Conservation (phyloP, 2,797 vertebrate species). For the Loris lydekkerianus region DNA sequence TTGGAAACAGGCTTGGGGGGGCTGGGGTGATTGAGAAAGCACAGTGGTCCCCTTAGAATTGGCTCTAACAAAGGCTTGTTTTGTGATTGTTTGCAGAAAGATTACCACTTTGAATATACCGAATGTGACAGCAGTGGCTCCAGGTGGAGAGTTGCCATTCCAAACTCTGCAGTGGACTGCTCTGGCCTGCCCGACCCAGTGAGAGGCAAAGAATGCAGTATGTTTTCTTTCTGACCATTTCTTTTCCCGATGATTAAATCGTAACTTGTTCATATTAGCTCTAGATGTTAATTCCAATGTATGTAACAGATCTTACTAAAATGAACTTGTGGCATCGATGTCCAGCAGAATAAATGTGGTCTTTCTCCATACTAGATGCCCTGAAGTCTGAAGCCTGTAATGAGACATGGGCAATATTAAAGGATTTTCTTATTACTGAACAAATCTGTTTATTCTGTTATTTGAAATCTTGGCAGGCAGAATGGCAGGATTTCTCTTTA, state of each 20-base stretch:
- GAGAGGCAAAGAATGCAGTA: slow-evolving; percentile 98
- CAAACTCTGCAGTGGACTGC: slow-evolving; percentile 92
- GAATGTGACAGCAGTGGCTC: slow-evolving; percentile 98
- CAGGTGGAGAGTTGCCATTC: slow-evolving; percentile 98
- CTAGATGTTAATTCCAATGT: slow-evolving; percentile 10
- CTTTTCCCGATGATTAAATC: slow-evolving; percentile 13
- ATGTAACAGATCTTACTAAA: background rate
- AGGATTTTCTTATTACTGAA: background rate
- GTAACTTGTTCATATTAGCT: background rate
- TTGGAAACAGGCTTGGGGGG: background rate
- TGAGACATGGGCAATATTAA: background rate
- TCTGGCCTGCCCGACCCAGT: slow-evolving; percentile 96
- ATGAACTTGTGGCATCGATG: background rate
- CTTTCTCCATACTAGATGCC: background rate
- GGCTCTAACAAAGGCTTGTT: slow-evolving; percentile 77
- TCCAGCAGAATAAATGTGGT: background rate
- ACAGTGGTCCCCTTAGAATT: background rate
- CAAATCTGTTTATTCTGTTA: background rate
- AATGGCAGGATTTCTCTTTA: slow-evolving; percentile 45
- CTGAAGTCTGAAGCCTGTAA: background rate
- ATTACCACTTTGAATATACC: slow-evolving; percentile 99
- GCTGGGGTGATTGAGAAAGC: background rate
- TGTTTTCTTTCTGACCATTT: slow-evolving; percentile 82
- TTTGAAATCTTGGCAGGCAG: slow-evolving; percentile 33
- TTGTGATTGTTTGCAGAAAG: slow-evolving; percentile 92